Base-by-base conservation (phyloP, 1,140 invertebrate genomes). In the Harlomillsia oculata region DNA sequence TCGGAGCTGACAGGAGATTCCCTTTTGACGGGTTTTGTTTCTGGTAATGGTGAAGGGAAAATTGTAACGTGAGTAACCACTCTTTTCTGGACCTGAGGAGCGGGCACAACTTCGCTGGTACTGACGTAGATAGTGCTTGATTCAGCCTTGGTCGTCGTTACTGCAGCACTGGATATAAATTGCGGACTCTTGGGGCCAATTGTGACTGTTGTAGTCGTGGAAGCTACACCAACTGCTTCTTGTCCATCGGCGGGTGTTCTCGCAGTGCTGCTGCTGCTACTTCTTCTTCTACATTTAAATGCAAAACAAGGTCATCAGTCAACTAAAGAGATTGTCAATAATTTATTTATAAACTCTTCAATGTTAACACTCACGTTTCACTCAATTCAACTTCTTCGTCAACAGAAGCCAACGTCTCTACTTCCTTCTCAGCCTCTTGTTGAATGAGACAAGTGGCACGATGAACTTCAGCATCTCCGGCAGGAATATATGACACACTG, bases 401-500 rank as follows among this genome's bases (percentile, higher is more conserved):
- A 18, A 21, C 52, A 5, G 32, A 21, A 62, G 66, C 54, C n/a
- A n/a, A n/a, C n/a, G n/a, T n/a, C n/a, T n/a, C n/a, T n/a, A n/a
- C n/a, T n/a, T n/a, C n/a, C n/a, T n/a, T n/a, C n/a, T n/a, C n/a
- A 62, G 70, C 61, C 36, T 61, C 64, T 30, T 67, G 60, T 43
- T 67, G 63, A 59, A 73, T 69, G 44, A 74, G 53, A 37, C 65
- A 50, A 34, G 72, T 62, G 46, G 73, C 72, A 37, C 67, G 67
- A 63, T 72, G 69, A 29, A 69, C 63, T 61, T 72, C 71, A 51
- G 76, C 78, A 70, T 80, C 78, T 44, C 70, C 66, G 26, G 68
- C 70, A 30, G 76, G 72, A 58, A 80, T 77, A 66, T 79, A 80
- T 8, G 71, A 71, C 44, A 80, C 71, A 65, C 78, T 80, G 66